Evolutionary conservation across 2,797 vertebrate species (phyloP).

Genomic region (Phaenicophaeus curvirostris): DNA sequence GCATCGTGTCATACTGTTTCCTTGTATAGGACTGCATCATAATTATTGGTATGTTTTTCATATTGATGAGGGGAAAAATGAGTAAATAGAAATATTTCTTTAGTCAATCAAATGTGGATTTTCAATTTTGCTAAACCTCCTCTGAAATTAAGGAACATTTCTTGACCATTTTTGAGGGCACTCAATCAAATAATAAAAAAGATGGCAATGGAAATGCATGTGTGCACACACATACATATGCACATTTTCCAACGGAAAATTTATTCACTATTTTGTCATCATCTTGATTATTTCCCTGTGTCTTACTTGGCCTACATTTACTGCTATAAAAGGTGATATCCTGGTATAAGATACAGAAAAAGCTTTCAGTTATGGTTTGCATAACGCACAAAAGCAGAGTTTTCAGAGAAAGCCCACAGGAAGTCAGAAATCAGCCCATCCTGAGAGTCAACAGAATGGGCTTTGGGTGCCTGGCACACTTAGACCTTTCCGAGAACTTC

Average conservation of each 20-base stretch:
- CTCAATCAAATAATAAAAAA: background rate
- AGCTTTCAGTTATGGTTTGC: background rate
- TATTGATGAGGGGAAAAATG: background rate
- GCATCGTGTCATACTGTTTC: background rate
- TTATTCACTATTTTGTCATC: background rate
- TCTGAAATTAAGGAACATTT: background rate
- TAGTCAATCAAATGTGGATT: background rate
- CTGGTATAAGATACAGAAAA: background rate
- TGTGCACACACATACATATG: accelerated
- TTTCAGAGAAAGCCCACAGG: background rate
- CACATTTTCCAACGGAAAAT: background rate
- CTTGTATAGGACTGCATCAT: background rate
- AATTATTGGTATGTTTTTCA: background rate
- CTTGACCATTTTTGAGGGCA: background rate
- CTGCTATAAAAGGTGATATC: background rate
- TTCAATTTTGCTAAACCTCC: background rate
- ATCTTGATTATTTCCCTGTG: background rate
- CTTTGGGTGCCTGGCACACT: background rate
- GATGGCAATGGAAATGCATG: accelerated
- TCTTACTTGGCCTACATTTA: background rate
- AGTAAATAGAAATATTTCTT: background rate
- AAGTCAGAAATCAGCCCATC: background rate
- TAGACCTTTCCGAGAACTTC: background rate
- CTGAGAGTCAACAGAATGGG: accelerated
- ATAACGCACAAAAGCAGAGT: background rate